Conservation (phyloP, 2,797 vertebrate species). For the Mormyrops boulengeri region DNA sequence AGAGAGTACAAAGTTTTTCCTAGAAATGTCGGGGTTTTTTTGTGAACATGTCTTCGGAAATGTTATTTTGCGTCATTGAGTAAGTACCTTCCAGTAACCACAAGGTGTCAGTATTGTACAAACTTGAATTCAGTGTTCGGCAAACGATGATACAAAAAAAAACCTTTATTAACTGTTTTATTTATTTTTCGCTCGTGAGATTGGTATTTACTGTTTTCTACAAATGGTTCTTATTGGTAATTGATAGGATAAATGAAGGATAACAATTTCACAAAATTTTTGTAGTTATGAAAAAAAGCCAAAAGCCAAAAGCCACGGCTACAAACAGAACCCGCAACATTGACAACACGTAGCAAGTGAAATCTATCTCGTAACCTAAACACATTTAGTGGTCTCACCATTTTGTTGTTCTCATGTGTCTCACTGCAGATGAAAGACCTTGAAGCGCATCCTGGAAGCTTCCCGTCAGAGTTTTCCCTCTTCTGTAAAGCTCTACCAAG, state of each 20-base stretch:
- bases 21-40: not conserved
- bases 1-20: not conserved
- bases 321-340: not conserved
- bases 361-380: not conserved
- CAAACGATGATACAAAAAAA: not conserved
- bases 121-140: not conserved
- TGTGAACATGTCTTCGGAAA: not conserved
- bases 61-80: not conserved
- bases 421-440: slow-evolving; percentile 57
- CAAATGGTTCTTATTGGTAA: not conserved
- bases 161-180: not conserved
- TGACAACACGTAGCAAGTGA: not conserved
- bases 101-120: not conserved
- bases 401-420: slow-evolving; percentile 65
- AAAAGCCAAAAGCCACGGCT: not conserved
- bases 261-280: not conserved
- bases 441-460: slow-evolving; percentile 55
- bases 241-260: not conserved
- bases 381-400: slow-evolving; percentile 33
- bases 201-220: not conserved
- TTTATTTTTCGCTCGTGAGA: not conserved
- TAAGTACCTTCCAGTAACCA: not conserved
- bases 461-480: slow-evolving; percentile 61
- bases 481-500: slow-evolving; percentile 44
- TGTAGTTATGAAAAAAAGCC: not conserved